phyloP scores from a whole-genome alignment of 2,888 invertebrate species.

The Plagodis dolabraria region DNA sequence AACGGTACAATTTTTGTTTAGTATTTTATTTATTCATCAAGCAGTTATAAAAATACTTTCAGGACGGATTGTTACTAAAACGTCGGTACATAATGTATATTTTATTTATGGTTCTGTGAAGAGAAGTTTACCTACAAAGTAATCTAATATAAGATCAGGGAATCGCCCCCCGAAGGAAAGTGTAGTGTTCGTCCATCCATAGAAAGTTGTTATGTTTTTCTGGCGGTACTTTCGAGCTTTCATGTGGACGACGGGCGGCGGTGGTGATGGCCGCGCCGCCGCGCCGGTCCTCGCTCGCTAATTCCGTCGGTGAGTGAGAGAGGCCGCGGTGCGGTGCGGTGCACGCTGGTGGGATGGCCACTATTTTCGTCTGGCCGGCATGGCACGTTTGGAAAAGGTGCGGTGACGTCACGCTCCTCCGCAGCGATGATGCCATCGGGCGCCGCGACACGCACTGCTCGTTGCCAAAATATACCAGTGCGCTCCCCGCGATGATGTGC shows the following conservation, averaged over 20 bases:
- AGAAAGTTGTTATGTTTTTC: too few species aligned
- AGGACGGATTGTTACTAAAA: too few species aligned
- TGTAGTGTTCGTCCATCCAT: too few species aligned
- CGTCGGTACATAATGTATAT: too few species aligned
- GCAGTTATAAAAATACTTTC: too few species aligned
- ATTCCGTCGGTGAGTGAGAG: conserved; percentile 79
- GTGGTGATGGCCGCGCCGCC: conserved; percentile 44
- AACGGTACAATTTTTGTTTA: too few species aligned
- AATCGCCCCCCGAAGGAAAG: too few species aligned
- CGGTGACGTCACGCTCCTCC: conserved; percentile 81
- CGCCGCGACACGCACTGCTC: conserved; percentile 77
- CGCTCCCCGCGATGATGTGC: conserved; percentile 59
- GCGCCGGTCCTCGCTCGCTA: conserved; percentile 62
- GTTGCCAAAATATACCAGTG: conserved; percentile 81
- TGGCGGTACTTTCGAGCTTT: conserved; percentile 26
- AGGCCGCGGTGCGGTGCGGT: conserved; percentile 65
- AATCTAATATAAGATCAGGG: too few species aligned
- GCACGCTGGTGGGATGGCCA: conserved; percentile 71
- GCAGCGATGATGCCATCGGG: conserved; percentile 82
- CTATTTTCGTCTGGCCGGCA: conserved; percentile 85
- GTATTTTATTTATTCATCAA: too few species aligned
- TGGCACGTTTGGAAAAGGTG: conserved; percentile 84
- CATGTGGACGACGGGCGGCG: conserved; percentile 39
- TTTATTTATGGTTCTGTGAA: too few species aligned
- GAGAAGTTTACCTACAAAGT: too few species aligned